Evolutionary conservation across 2,888 invertebrate species (phyloP).

Genomic region (Scaptomyza flava): DNA sequence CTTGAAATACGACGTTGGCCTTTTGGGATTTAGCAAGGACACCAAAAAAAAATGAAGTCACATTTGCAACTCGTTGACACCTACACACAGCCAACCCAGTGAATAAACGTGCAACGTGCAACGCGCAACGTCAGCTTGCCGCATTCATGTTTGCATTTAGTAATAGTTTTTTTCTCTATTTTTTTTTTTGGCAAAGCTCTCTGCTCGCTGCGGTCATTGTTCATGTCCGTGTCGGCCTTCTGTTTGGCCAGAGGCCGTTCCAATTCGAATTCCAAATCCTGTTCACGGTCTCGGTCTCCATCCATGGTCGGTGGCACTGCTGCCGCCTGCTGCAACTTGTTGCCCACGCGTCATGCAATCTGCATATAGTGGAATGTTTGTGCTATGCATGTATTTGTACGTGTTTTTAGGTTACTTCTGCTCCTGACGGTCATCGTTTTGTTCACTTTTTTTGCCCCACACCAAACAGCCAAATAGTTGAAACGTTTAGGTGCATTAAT

Average conservation of each 20-base stretch:
- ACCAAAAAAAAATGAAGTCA: constrained; percentile 19
- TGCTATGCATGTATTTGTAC: not conserved
- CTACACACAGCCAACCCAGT: constrained; percentile 25
- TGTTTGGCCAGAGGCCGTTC: constrained; percentile 24
- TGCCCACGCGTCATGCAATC: constrained; percentile 52
- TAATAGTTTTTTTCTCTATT: constrained; percentile 3
- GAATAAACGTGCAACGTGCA: constrained; percentile 26
- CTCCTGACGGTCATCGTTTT: constrained; percentile 22
- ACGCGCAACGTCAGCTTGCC: constrained; percentile 36
- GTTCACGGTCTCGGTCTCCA: constrained; percentile 1
- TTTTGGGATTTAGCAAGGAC: constrained; percentile 61
- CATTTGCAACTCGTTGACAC: constrained; percentile 36
- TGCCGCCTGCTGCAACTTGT: constrained; percentile 45
- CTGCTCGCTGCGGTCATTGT: constrained; percentile 34
- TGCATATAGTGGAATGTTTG: constrained; percentile 26
- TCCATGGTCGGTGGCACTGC: constrained; percentile 6
- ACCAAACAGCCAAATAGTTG: constrained; percentile 17
- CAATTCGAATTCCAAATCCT: not conserved
- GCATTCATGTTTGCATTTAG: constrained; percentile 68
- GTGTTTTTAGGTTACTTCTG: not conserved
- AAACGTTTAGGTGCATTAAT: not conserved
- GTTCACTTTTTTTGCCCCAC: constrained; percentile 13
- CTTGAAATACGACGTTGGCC: constrained; percentile 20
- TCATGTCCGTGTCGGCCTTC: constrained; percentile 50
- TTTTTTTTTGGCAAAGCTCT: constrained; percentile 55